A percentile compares a stretch with the other conserved stretches of the same genome.
Conservation (phyloP, 1,140 invertebrate genomes). For the Subanguina moxae region DNA sequence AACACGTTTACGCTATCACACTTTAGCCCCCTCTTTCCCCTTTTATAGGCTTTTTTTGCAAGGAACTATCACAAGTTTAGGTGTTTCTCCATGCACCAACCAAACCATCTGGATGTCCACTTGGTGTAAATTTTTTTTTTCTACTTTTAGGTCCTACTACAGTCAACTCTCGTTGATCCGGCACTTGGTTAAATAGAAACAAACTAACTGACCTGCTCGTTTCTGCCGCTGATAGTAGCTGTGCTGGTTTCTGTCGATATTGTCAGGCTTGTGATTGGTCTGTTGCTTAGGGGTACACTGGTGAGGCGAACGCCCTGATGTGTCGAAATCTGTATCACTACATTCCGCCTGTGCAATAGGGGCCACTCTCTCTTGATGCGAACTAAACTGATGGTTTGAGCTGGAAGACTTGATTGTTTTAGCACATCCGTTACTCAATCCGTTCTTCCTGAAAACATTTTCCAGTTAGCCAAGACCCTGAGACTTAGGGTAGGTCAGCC, state of each 20-base stretch:
- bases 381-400: not conserved
- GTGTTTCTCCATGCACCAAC: too few species aligned
- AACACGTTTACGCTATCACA: too few species aligned
- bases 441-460: constrained; percentile 2
- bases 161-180: too few species aligned
- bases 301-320: constrained; percentile 15
- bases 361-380: constrained; percentile 20
- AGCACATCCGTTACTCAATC: not conserved
- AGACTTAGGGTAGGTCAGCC: too few species aligned
- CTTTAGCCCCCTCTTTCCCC: too few species aligned
- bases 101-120: too few species aligned
- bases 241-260: not conserved
- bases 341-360: constrained; percentile 57
- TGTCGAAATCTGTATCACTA: constrained; percentile 56
- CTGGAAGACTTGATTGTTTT: constrained; percentile 4
- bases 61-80: too few species aligned
- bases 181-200: too few species aligned
- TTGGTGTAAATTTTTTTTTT: too few species aligned
- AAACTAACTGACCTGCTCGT: not conserved
- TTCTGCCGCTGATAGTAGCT: not conserved
- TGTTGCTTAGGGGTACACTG: not conserved
- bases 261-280: not conserved
- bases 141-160: too few species aligned
- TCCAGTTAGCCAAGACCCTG: too few species aligned
- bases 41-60: too few species aligned